Evolutionary conservation across 1,140 invertebrate species (phyloP).

Genomic region (Apis cerana): DNA sequence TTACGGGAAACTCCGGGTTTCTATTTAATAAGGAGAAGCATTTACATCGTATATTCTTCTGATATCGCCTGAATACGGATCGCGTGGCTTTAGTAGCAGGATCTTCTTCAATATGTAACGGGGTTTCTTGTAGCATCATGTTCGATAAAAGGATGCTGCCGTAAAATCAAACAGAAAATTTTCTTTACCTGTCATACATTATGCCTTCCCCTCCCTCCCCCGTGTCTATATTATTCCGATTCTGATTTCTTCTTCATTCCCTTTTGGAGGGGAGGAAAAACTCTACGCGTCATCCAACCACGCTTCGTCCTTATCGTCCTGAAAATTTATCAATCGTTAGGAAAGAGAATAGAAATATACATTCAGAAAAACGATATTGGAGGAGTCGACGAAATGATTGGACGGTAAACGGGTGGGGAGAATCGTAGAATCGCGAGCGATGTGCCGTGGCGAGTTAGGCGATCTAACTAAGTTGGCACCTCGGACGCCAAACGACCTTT

Average conservation of each 20-base stretch:
- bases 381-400: slow-evolving; percentile 18
- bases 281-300: too few species aligned
- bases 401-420: too few species aligned
- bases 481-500: slow-evolving; percentile 77
- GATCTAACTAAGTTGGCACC: slow-evolving; percentile 78
- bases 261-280: background rate
- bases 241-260: slow-evolving; percentile 14
- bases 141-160: slow-evolving; percentile 41
- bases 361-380: background rate
- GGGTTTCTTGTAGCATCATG: slow-evolving; percentile 14
- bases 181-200: slow-evolving; percentile 28
- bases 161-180: slow-evolving; percentile 27
- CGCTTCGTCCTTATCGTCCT: too few species aligned
- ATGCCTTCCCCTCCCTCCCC: background rate
- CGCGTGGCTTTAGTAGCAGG: slow-evolving; percentile 16
- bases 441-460: slow-evolving; percentile 69
- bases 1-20: background rate
- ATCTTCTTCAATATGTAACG: slow-evolving; percentile 34
- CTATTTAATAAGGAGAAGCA: slow-evolving; percentile 3
- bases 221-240: slow-evolving; percentile 24
- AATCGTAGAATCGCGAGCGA: slow-evolving; percentile 47
- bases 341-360: too few species aligned
- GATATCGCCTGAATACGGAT: slow-evolving; percentile 31
- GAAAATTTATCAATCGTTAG: too few species aligned
- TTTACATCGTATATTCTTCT: slow-evolving; percentile 35